Conservation (phyloP, 2,888 invertebrate species). For the Stramonita haemastoma region DNA sequence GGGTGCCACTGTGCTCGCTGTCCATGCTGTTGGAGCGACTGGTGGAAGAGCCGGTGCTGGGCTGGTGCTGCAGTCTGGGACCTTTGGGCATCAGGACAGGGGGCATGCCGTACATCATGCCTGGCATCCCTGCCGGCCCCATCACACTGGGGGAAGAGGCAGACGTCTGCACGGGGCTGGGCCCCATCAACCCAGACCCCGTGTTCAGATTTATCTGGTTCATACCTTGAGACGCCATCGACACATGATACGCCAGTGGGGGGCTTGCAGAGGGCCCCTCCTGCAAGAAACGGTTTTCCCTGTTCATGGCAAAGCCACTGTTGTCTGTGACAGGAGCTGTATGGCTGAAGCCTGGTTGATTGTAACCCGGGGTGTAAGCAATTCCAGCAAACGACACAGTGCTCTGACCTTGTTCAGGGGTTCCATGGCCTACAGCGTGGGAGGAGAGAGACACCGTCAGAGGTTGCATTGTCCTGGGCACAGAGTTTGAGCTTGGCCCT, state of each 20-base stretch:
- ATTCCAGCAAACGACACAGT: constrained; percentile 19
- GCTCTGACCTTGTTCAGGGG: constrained; percentile 7
- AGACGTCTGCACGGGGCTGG: neutral
- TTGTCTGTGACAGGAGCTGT: neutral
- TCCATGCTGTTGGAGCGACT: constrained; percentile 50
- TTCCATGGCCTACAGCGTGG: constrained; percentile 1
- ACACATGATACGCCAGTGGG: constrained; percentile 21
- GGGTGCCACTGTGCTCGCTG: constrained; percentile 45
- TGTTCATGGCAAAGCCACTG: constrained; percentile 3
- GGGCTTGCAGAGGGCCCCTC: neutral
- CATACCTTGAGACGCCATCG: constrained; percentile 13
- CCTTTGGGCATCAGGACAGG: constrained; percentile 5
- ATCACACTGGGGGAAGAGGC: neutral
- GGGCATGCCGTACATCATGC: neutral
- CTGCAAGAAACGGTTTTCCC: neutral
- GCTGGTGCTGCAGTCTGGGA: constrained; percentile 41
- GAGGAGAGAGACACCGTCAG: constrained; percentile 37
- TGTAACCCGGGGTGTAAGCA: constrained; percentile 16
- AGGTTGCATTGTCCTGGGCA: constrained; percentile 22
- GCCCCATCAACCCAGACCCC: constrained; percentile 7
- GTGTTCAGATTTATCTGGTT: constrained; percentile 16
- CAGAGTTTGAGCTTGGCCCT: constrained; percentile 25
- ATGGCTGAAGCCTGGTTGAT: constrained; percentile 16
- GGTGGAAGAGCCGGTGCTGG: constrained; percentile 40
- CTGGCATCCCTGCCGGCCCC: constrained; percentile 14